A percentile compares a stretch with the other conserved stretches of the same genome.
Conservation (phyloP, 2,888 invertebrate genomes). For the Cataglyphis albicans region DNA sequence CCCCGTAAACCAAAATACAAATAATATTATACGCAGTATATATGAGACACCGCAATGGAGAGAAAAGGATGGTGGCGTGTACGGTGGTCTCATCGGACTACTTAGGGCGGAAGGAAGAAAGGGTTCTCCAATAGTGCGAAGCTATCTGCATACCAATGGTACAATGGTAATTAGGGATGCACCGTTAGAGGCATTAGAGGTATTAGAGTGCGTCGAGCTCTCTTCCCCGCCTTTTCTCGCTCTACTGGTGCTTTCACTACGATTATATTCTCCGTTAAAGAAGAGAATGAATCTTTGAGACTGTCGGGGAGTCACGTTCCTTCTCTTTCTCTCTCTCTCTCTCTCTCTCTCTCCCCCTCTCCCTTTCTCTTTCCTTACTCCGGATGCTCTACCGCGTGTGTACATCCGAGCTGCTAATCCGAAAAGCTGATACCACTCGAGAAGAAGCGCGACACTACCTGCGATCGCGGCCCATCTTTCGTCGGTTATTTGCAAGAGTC, state of each 20-base stretch:
- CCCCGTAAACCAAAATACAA: constrained; percentile 86
- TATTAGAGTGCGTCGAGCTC: constrained; percentile 38
- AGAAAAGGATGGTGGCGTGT: constrained; percentile 56
- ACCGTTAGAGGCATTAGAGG: constrained; percentile 83
- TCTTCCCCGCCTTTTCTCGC: constrained; percentile 22
- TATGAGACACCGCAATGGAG: constrained; percentile 74
- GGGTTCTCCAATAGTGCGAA: constrained; percentile 77
- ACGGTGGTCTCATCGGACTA: constrained; percentile 78
- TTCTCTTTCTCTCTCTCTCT: constrained; percentile 37
- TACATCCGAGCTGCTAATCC: constrained; percentile 66
- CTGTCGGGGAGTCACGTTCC: constrained; percentile 78
- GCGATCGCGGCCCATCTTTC: constrained; percentile 59
- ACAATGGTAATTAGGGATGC: constrained; percentile 83
- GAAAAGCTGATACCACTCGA: constrained; percentile 75
- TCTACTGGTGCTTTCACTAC: constrained; percentile 46
- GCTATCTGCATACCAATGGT: constrained; percentile 84
- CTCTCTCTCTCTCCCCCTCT: neutral
- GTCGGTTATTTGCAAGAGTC: constrained; percentile 66
- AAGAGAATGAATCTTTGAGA: constrained; percentile 68
- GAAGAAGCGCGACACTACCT: constrained; percentile 72
- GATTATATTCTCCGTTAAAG: constrained; percentile 55
- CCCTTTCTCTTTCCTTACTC: neutral
- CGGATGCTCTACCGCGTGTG: constrained; percentile 31
- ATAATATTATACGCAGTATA: constrained; percentile 77
- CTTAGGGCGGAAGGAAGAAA: constrained; percentile 71